phyloP scores from a whole-genome alignment of 2,113 vertebrate genomes.

The Willisornis vidua region DNA sequence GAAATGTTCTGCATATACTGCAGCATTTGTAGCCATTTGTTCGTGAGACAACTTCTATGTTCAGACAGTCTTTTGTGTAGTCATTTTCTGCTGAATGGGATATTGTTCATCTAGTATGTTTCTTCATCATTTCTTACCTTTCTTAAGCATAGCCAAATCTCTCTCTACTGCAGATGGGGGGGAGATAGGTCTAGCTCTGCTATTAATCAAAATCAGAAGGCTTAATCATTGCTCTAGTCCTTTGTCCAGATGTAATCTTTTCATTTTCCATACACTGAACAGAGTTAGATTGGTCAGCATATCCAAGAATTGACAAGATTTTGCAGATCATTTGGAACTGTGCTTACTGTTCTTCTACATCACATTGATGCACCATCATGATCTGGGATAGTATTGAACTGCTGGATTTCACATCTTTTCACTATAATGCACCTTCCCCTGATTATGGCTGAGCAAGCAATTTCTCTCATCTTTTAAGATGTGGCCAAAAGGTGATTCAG shows the following conservation, averaged over 20 bases:
- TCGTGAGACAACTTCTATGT: neutral
- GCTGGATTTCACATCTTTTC: neutral
- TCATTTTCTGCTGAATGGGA: constrained; percentile 47
- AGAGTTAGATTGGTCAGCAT: neutral
- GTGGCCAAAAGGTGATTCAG: neutral
- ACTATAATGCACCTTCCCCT: neutral
- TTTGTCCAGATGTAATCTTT: neutral
- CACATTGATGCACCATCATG: neutral
- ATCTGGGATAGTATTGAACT: neutral
- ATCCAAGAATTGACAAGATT: neutral
- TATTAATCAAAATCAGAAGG: constrained; percentile 33
- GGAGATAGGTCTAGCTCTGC: neutral
- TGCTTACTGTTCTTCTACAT: neutral
- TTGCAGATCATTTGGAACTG: neutral
- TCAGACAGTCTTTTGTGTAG: constrained; percentile 48
- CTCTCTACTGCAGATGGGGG: neutral
- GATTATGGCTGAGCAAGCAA: neutral
- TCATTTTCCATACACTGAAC: neutral
- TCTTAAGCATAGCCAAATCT: neutral
- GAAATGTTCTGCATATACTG: neutral
- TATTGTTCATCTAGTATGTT: neutral
- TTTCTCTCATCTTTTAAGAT: neutral
- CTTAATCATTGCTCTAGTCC: neutral
- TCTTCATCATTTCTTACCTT: constrained; percentile 10
- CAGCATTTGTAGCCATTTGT: neutral